Evolutionary conservation across 2,797 vertebrate species (phyloP).

Genomic region (Amblyraja radiata): DNA sequence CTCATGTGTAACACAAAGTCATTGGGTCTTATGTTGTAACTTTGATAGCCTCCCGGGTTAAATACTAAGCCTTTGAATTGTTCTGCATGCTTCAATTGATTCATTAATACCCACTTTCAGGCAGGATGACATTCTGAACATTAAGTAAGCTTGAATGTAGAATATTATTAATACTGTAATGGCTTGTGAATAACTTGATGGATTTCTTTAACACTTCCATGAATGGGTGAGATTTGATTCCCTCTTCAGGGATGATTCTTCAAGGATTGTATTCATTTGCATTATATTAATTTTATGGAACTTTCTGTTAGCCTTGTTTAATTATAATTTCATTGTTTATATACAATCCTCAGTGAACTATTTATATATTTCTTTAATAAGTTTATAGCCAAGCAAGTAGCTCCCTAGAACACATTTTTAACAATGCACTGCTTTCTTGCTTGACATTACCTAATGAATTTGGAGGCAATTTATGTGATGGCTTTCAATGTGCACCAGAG

Average conservation of each 20-base stretch:
- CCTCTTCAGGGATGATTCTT: neutral
- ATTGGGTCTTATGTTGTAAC: neutral
- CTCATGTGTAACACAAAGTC: neutral
- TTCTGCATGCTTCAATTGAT: slow-evolving; percentile 19
- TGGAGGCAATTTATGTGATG: slow-evolving; percentile 27
- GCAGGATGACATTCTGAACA: slow-evolving; percentile 33
- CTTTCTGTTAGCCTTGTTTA: neutral
- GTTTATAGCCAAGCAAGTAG: slow-evolving; percentile 17
- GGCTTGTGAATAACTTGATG: slow-evolving; percentile 30
- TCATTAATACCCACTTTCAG: slow-evolving; percentile 30
- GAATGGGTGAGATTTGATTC: slow-evolving; percentile 31
- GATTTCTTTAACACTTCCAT: slow-evolving; percentile 11
- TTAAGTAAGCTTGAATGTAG: slow-evolving; percentile 19
- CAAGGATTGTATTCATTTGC: neutral
- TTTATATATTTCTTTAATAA: neutral
- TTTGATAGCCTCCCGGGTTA: neutral
- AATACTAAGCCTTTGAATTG: slow-evolving; percentile 19
- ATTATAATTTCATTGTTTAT: slow-evolving; percentile 12
- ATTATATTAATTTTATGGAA: slow-evolving; percentile 18
- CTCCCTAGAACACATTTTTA: neutral
- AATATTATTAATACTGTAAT: slow-evolving; percentile 37
- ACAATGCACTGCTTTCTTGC: slow-evolving; percentile 20
- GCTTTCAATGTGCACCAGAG: slow-evolving; percentile 31
- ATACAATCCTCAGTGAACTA: slow-evolving; percentile 3
- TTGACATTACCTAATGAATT: slow-evolving; percentile 33